phyloP scores from a whole-genome alignment of 2,797 vertebrate genomes.

The Platalea minor region DNA sequence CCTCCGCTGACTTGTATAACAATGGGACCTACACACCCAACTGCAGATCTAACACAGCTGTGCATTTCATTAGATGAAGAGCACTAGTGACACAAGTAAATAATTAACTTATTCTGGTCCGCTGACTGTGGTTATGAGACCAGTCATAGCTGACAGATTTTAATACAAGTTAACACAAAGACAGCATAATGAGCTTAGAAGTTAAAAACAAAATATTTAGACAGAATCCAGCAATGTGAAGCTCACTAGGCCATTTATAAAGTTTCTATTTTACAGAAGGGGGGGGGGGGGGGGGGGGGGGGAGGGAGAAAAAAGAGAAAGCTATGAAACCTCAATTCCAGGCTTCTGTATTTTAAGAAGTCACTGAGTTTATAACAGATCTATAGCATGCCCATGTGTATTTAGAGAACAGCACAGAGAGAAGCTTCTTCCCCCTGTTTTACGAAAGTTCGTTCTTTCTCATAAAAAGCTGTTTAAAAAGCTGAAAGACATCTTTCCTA shows the following conservation, averaged over 20 bases:
- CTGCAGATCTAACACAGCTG: constrained; percentile 91
- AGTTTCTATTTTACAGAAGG: constrained; percentile 42
- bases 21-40: constrained; percentile 83
- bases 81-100: constrained; percentile 92
- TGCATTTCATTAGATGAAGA: constrained; percentile 87
- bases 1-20: constrained; percentile 83
- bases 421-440: not conserved
- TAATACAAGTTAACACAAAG: constrained; percentile 85
- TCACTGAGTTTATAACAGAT: not conserved
- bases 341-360: constrained; percentile 4
- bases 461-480: not conserved
- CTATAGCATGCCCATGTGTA: not conserved
- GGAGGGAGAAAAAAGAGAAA: not conserved
- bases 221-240: constrained; percentile 75
- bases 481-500: not conserved
- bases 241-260: constrained; percentile 69
- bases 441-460: not conserved
- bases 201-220: constrained; percentile 85
- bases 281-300: too few species aligned
- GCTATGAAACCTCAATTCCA: not conserved
- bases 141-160: constrained; percentile 87
- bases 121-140: constrained; percentile 91
- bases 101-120: constrained; percentile 99
- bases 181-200: constrained; percentile 82
- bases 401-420: not conserved